These are phyloP conservation scores for Argyrosomus japonicus DNA, from an alignment of 2,113 vertebrate genomes.

Conservation along the genomic window DNA sequence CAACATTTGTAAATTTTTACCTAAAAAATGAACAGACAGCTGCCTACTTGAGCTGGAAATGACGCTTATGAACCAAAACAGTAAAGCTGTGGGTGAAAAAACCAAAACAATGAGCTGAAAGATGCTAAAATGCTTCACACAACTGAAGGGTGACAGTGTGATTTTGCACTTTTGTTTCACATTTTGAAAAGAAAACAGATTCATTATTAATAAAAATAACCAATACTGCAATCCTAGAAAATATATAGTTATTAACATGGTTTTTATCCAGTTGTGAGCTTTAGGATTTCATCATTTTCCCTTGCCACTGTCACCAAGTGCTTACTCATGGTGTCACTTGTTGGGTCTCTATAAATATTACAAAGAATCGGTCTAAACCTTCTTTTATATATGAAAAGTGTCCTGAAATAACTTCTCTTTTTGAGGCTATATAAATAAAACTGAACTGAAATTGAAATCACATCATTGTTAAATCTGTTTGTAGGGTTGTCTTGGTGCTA, in stretches of 20 bases:
- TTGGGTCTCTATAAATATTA: too few species aligned
- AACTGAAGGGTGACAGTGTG: neutral
- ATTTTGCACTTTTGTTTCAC: neutral
- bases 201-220: neutral
- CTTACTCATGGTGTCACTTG: too few species aligned
- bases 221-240: neutral
- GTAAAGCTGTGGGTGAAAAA: neutral
- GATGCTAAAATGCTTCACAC: neutral
- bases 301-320: too few species aligned
- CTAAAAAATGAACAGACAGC: too few species aligned
- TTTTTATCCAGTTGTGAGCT: neutral
- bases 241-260: neutral
- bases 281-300: neutral
- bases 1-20: too few species aligned
- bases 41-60: too few species aligned
- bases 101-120: constrained; percentile 2
- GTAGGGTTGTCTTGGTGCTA: neutral
- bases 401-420: too few species aligned
- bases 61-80: neutral
- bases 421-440: neutral
- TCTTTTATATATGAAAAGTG: too few species aligned
- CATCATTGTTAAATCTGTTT: neutral
- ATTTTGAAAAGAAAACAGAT: neutral
- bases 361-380: too few species aligned
- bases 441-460: neutral